phyloP scores from a whole-genome alignment of 2,113 vertebrate genomes.

The Mormyrus iriodes region DNA sequence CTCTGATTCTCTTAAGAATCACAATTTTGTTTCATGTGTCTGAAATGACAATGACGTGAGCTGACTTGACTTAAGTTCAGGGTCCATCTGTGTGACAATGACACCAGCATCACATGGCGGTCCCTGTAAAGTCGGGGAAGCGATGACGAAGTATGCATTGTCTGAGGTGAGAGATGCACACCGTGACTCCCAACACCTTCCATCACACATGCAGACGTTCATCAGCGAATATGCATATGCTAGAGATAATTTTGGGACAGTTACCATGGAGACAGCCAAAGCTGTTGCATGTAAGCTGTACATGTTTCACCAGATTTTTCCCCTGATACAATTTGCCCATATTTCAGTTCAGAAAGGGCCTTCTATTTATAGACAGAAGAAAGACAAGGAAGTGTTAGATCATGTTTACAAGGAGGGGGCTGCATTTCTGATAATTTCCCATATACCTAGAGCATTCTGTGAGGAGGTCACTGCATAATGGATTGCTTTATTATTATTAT shows the following conservation, averaged over 20 bases:
- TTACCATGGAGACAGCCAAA: constrained; percentile 14
- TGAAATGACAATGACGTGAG: background rate
- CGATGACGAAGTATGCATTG: background rate
- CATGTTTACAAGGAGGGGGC: background rate
- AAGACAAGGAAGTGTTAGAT: background rate
- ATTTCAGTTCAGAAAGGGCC: background rate
- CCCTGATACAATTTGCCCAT: background rate
- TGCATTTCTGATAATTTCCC: background rate
- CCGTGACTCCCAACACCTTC: background rate
- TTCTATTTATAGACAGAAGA: background rate
- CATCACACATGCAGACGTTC: background rate
- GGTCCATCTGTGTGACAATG: background rate
- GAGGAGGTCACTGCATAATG: background rate
- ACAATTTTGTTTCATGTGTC: background rate
- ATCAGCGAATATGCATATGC: constrained; percentile 8
- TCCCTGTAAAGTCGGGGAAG: background rate
- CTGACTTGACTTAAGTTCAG: background rate
- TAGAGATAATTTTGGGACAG: background rate
- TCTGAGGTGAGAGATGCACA: background rate
- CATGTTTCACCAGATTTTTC: background rate
- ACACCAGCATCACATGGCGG: background rate
- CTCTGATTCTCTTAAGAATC: background rate
- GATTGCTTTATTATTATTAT: background rate
- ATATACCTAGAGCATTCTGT: background rate
- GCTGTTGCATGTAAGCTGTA: background rate